A percentile compares a stretch with the other conserved stretches of the same genome.
Evolutionary conservation across 2,113 vertebrate species (phyloP).

Genomic region (Rana temporaria): DNA sequence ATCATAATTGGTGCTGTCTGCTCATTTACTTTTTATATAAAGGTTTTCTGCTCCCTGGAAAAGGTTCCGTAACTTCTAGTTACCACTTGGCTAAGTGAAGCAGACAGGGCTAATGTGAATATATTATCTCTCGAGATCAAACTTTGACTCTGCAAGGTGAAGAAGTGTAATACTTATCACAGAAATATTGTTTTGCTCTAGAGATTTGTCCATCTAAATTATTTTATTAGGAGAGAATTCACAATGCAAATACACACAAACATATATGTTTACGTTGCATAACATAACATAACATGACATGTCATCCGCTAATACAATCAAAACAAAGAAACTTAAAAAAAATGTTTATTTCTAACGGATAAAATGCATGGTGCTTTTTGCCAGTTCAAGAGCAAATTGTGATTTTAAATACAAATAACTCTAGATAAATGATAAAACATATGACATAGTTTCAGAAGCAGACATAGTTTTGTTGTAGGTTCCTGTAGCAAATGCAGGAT

Average conservation of each 20-base stretch:
- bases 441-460: too few relatives aligned
- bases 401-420: conserved; percentile 3
- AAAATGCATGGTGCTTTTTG: not conserved
- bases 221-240: too few relatives aligned
- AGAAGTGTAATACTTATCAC: not conserved
- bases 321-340: too few relatives aligned
- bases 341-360: not conserved
- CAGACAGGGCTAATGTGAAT: conserved; percentile 48
- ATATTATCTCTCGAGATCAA: conserved; percentile 44
- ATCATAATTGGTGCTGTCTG: not conserved
- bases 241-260: too few relatives aligned
- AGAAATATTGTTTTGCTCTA: conserved; percentile 20
- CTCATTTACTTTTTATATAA: conserved; percentile 8
- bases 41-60: conserved; percentile 31
- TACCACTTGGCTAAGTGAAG: conserved; percentile 38
- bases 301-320: too few relatives aligned
- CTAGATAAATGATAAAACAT: not conserved
- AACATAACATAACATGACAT: too few relatives aligned
- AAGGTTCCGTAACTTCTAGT: conserved; percentile 51
- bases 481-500: not conserved
- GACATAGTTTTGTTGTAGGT: too few relatives aligned
- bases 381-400: not conserved
- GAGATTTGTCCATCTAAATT: conserved; percentile 1
- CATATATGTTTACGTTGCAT: too few relatives aligned
- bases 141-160: conserved; percentile 30